phyloP scores from a whole-genome alignment of 2,888 invertebrate species.

The Barypeithes pellucidus region DNA sequence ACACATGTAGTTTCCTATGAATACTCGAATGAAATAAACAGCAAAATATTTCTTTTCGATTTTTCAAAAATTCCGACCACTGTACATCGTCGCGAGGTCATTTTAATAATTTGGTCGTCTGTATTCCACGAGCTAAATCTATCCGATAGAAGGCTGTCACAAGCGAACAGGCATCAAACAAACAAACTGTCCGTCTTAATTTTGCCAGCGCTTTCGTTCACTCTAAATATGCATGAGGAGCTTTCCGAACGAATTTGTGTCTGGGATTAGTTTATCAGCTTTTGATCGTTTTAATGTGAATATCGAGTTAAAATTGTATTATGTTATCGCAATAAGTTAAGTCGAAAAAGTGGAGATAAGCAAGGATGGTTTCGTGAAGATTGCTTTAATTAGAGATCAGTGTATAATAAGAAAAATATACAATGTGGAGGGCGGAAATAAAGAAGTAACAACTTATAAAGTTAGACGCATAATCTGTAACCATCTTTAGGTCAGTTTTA shows the following conservation, averaged over 20 bases:
- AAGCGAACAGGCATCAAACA: conserved; percentile 66
- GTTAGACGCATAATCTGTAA: no score
- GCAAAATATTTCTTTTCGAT: no score
- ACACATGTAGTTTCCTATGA: no score
- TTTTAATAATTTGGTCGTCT: conserved; percentile 38
- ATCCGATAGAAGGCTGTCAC: conserved; percentile 73
- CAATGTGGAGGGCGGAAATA: no score
- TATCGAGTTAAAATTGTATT: conserved; percentile 43
- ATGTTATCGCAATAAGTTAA: conserved; percentile 42
- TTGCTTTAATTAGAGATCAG: background rate
- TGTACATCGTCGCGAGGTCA: conserved; percentile 21
- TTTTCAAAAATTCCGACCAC: no score
- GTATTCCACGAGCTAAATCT: conserved; percentile 27
- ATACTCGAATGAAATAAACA: no score
- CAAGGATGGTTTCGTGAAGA: background rate
- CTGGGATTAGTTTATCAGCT: conserved; percentile 42
- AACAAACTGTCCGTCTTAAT: conserved; percentile 66
- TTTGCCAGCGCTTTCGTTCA: conserved; percentile 47
- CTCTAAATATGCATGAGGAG: conserved; percentile 47
- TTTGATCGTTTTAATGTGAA: conserved; percentile 46
- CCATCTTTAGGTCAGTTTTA: no score
- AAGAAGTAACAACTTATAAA: no score
- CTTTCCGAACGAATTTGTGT: conserved; percentile 42
- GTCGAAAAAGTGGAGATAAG: conserved; percentile 23
- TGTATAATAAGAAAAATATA: background rate